These are phyloP conservation scores for Pteromalus puparum DNA, from an alignment of 1,140 invertebrate genomes.

Conservation along the genomic window DNA sequence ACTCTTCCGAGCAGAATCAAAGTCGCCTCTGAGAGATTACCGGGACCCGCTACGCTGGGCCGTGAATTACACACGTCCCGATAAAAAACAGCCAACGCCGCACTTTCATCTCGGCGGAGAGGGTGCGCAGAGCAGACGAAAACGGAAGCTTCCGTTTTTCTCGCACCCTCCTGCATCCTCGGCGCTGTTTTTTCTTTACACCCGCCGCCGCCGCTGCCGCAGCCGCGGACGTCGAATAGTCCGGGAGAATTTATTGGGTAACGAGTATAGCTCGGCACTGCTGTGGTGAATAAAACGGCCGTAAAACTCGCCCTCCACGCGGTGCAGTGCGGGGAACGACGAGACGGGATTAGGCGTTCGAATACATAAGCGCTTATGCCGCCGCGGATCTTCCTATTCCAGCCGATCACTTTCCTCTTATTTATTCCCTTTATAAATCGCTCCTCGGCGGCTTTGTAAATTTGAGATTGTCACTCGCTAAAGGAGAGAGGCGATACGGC, in stretches of 20 bases:
- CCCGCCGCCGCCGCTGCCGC: background rate
- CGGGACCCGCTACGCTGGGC: too few relatives aligned
- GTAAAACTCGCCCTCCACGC: slow-evolving; percentile 53
- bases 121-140: background rate
- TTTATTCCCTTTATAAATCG: slow-evolving; percentile 1
- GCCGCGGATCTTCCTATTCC: background rate
- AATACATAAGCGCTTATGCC: slow-evolving; percentile 56
- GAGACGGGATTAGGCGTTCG: slow-evolving; percentile 59
- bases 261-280: slow-evolving; percentile 40
- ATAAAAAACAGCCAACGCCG: background rate
- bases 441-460: background rate
- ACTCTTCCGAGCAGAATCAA: too few relatives aligned
- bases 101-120: slow-evolving; percentile 6
- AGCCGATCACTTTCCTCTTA: background rate
- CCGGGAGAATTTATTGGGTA: slow-evolving; percentile 61
- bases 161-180: background rate
- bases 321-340: slow-evolving; percentile 13
- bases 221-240: slow-evolving; percentile 40
- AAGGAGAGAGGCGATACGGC: background rate
- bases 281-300: slow-evolving; percentile 61
- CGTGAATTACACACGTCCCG: background rate
- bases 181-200: background rate
- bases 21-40: too few relatives aligned
- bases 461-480: slow-evolving; percentile 9
- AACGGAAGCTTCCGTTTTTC: slow-evolving; percentile 11